phyloP scores from a whole-genome alignment of 2,113 vertebrate genomes.

The Turdus rufiventris region DNA sequence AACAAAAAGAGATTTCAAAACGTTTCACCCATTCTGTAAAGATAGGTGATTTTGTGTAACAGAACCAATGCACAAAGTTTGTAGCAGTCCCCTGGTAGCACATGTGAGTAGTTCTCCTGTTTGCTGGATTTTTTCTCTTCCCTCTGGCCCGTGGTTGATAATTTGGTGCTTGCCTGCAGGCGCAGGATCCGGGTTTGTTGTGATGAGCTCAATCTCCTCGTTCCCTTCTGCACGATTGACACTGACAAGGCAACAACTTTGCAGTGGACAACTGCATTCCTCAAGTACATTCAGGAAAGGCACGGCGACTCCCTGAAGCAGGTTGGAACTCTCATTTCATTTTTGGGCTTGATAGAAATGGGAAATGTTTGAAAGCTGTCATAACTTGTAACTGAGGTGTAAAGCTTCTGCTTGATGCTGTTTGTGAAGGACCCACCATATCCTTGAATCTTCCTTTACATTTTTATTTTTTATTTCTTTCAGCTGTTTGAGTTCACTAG shows the following conservation, averaged over 20 bases:
- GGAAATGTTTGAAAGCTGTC: not conserved
- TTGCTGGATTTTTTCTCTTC: not conserved
- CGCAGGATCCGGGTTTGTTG: conserved; percentile 87
- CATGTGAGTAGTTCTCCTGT: not conserved
- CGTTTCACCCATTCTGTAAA: not conserved
- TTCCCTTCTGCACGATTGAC: conserved; percentile 84
- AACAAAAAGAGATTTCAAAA: not conserved
- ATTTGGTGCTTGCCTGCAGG: conserved; percentile 60
- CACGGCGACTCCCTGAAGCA: conserved; percentile 85
- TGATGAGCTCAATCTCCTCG: conserved; percentile 89
- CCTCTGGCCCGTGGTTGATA: accelerated
- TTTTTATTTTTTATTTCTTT: not conserved
- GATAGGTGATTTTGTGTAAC: not conserved
- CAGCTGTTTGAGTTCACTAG: not conserved
- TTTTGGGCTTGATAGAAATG: not conserved
- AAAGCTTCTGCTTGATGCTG: not conserved
- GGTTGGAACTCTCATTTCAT: conserved; percentile 61
- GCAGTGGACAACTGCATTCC: conserved; percentile 87
- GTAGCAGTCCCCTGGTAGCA: not conserved
- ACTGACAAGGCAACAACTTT: conserved; percentile 92
- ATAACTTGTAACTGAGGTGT: accelerated
- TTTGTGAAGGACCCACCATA: not conserved
- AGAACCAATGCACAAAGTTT: not conserved
- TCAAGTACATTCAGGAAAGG: conserved; percentile 85
- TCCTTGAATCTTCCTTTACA: not conserved